These are phyloP conservation scores for Solea solea DNA, from an alignment of 2,113 vertebrate genomes.

Conservation along the genomic window DNA sequence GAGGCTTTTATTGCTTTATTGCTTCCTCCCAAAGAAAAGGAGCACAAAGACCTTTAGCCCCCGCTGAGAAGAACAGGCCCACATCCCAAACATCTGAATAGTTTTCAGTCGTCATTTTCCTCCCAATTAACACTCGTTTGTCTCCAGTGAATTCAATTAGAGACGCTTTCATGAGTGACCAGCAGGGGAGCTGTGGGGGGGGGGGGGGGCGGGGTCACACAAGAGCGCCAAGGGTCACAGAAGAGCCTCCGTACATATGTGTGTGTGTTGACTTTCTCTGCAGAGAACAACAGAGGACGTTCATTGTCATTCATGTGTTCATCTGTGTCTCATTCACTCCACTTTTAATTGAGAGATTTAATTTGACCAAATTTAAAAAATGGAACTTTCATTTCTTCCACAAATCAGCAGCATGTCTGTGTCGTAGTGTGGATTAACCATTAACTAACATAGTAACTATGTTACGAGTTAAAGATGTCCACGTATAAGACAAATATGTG, in stretches of 20 bases:
- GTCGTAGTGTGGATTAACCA: too few species aligned
- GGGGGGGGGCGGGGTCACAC: conserved; percentile 57
- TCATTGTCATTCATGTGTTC: too few species aligned
- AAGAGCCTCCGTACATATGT: conserved; percentile 23
- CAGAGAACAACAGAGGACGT: too few species aligned
- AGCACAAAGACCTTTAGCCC: conserved; percentile 68
- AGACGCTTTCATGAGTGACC: conserved; percentile 70
- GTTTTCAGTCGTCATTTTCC: conserved; percentile 70
- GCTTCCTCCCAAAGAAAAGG: conserved; percentile 76
- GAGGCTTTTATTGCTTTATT: conserved; percentile 79
- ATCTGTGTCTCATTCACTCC: too few species aligned
- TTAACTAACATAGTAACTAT: too few species aligned
- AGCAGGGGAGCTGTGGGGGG: conserved; percentile 47
- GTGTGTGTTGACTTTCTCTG: too few species aligned
- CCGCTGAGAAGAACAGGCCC: conserved; percentile 69
- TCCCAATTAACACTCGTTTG: conserved; percentile 82
- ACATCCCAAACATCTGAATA: conserved; percentile 53
- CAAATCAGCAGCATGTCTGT: too few species aligned
- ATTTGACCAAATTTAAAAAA: too few species aligned
- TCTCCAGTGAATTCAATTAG: conserved; percentile 81
- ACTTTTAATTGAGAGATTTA: too few species aligned
- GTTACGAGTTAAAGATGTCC: too few species aligned
- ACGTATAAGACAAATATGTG: too few species aligned
- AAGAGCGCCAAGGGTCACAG: conserved; percentile 41
- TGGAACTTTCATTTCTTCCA: too few species aligned